Evolutionary conservation across 2,888 invertebrate species (phyloP).

Genomic region (Luffia ferchaultella): DNA sequence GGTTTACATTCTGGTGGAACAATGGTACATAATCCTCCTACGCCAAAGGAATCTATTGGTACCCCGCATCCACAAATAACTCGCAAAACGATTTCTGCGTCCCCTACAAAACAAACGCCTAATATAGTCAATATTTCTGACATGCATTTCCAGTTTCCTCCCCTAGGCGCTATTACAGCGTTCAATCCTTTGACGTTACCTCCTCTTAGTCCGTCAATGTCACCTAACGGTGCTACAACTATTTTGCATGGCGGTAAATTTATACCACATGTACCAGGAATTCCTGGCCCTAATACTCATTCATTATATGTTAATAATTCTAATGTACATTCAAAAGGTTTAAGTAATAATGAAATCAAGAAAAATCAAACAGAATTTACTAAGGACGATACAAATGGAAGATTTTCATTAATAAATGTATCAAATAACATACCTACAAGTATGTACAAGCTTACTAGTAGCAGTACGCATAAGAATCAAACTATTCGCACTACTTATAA

Average conservation of each 20-base stretch:
- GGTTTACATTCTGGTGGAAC: conserved; percentile 86
- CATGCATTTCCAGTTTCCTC: conserved; percentile 69
- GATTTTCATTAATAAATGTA: not conserved
- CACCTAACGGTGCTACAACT: conserved; percentile 68
- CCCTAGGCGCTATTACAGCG: conserved; percentile 73
- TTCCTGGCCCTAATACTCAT: conserved; percentile 81
- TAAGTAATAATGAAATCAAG: conserved; percentile 24
- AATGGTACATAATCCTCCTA: conserved; percentile 70
- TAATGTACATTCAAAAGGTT: conserved; percentile 26
- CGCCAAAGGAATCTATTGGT: conserved; percentile 48
- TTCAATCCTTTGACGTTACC: conserved; percentile 75
- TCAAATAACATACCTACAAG: not conserved
- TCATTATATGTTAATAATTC: conserved; percentile 38
- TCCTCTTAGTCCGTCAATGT: conserved; percentile 48
- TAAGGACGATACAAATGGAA: not conserved
- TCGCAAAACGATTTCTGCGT: conserved; percentile 63
- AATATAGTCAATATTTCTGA: conserved; percentile 52
- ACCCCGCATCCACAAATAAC: conserved; percentile 58
- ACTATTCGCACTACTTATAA: conserved; percentile 19
- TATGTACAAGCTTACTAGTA: not conserved
- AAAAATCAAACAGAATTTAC: conserved; percentile 14
- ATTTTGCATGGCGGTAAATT: conserved; percentile 75
- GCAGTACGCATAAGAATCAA: not conserved
- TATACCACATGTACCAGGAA: conserved; percentile 88
- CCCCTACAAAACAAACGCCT: conserved; percentile 60